Conservation (phyloP, 2,888 invertebrate genomes). For the Cremastobaeus sp. region DNA sequence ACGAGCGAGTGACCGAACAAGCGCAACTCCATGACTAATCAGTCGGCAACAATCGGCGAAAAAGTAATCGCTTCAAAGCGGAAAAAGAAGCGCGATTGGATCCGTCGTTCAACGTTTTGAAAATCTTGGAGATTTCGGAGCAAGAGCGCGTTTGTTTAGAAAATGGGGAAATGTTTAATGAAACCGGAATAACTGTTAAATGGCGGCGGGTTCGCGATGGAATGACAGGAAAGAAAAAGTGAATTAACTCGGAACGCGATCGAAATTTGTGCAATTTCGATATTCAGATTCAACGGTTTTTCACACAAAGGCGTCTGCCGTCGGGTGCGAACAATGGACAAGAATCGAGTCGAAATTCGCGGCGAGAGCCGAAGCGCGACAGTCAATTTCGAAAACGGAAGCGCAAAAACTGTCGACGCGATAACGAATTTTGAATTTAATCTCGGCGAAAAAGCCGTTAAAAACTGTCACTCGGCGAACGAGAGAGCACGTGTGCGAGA, state of each 20-base stretch:
- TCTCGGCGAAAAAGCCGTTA: neutral
- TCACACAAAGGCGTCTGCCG: constrained; percentile 26
- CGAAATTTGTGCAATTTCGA: constrained; percentile 5
- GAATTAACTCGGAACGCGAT: too few species aligned
- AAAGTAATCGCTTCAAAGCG: constrained; percentile 14
- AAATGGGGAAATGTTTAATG: too few species aligned
- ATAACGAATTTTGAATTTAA: neutral
- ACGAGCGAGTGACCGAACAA: constrained; percentile 32
- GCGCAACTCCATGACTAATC: constrained; percentile 32
- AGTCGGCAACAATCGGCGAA: constrained; percentile 13
- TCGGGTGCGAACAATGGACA: constrained; percentile 37
- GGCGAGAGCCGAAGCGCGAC: neutral
- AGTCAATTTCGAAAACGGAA: too few species aligned
- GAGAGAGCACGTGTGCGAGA: constrained; percentile 4
- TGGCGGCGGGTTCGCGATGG: too few species aligned
- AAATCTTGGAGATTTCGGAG: too few species aligned
- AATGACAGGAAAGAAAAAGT: too few species aligned
- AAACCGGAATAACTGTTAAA: too few species aligned
- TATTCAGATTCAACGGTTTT: constrained; percentile 41
- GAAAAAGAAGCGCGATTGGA: too few species aligned
- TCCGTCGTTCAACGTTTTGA: too few species aligned
- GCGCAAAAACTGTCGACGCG: too few species aligned
- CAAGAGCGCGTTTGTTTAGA: too few species aligned
- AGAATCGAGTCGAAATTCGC: neutral
- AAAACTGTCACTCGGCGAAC: neutral